Conservation (phyloP, 2,888 invertebrate genomes). For the Linyphia triangularis region DNA sequence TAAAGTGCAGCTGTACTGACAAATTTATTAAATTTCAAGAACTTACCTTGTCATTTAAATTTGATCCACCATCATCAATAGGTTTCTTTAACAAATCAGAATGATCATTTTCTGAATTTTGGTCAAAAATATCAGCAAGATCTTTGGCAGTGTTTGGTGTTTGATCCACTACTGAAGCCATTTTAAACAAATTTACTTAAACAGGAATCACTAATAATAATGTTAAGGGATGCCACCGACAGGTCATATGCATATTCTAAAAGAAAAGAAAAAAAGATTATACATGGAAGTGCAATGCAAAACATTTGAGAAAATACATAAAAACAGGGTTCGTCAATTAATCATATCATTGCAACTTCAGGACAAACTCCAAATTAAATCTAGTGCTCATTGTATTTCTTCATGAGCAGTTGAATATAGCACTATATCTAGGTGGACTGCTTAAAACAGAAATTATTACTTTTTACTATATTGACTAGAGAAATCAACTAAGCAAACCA, state of each 20-base stretch:
- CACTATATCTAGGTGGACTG: no score
- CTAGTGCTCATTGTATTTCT: no score
- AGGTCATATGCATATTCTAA: slow-evolving; percentile 31
- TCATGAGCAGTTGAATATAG: no score
- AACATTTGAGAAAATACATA: no score
- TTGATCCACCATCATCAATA: slow-evolving; percentile 33
- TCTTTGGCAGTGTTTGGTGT: slow-evolving; percentile 76
- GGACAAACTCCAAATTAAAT: no score
- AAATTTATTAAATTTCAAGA: background rate
- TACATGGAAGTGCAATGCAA: background rate
- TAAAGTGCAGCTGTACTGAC: no score
- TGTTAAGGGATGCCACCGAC: slow-evolving; percentile 21
- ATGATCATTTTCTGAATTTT: slow-evolving; percentile 52
- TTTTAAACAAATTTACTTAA: background rate
- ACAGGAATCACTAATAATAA: background rate
- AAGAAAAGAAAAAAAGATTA: background rate
- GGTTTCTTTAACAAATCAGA: background rate
- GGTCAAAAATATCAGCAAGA: slow-evolving; percentile 76
- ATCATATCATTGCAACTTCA: no score
- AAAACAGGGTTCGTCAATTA: no score
- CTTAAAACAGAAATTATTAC: no score
- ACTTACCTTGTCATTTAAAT: slow-evolving; percentile 74
- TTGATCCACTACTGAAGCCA: slow-evolving; percentile 77
- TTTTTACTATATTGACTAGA: no score
- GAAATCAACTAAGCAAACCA: no score